These are phyloP conservation scores for Actinostola sp. DNA, from an alignment of 92 coral and sea anemone species.

Conservation along the genomic window DNA sequence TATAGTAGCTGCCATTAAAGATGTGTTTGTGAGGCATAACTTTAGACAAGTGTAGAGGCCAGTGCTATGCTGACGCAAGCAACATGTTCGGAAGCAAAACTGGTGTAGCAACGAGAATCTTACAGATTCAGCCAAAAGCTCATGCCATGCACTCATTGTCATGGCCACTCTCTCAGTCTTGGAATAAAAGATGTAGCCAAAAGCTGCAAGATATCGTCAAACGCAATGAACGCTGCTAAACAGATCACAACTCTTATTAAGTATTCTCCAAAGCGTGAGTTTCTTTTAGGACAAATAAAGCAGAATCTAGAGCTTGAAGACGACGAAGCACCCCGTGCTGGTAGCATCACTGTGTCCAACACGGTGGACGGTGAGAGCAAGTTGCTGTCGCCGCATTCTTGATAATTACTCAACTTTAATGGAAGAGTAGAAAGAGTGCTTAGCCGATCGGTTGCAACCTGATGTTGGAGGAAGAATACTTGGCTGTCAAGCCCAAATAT, in stretches of 20 bases:
- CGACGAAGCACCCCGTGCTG: slow-evolving; percentile 27
- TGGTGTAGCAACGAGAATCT: slow-evolving; percentile 60
- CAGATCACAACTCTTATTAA: slow-evolving; percentile 32
- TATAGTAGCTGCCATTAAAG: slow-evolving; percentile 57
- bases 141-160: slow-evolving; percentile 72
- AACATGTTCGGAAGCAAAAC: slow-evolving; percentile 74
- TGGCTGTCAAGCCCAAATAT: slow-evolving; percentile 72
- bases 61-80: slow-evolving; percentile 75
- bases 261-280: slow-evolving; percentile 54
- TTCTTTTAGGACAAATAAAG: slow-evolving; percentile 36
- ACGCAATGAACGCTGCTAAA: slow-evolving; percentile 45
- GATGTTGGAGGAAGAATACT: slow-evolving; percentile 61
- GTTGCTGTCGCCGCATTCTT: slow-evolving; percentile 34
- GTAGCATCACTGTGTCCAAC: slow-evolving; percentile 51
- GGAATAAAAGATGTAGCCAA: slow-evolving; percentile 61
- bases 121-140: slow-evolving; percentile 74
- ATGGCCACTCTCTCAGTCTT: slow-evolving; percentile 70
- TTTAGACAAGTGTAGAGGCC: slow-evolving; percentile 59
- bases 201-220: slow-evolving; percentile 23
- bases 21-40: slow-evolving; percentile 42
- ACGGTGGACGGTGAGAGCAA: slow-evolving; percentile 61
- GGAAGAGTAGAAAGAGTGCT: slow-evolving; percentile 52
- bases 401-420: slow-evolving; percentile 32
- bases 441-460: slow-evolving; percentile 48
- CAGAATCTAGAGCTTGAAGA: slow-evolving; percentile 51